These are phyloP conservation scores for Tortrix viridana DNA, from an alignment of 2,888 invertebrate genomes.

Conservation along the genomic window DNA sequence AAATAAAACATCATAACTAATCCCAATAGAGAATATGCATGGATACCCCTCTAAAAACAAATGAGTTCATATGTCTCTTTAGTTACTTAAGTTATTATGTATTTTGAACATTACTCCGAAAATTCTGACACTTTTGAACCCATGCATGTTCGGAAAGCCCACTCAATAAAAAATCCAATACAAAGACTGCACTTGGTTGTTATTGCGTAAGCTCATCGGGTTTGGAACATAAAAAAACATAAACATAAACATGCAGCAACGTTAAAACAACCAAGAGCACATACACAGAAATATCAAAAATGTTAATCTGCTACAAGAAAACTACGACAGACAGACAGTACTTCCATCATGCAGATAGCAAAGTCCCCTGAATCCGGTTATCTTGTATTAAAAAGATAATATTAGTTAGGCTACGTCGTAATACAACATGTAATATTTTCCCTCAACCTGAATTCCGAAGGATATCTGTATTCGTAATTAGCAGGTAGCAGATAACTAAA, in stretches of 20 bases:
- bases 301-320: slow-evolving; percentile 12
- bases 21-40: too few relatives aligned
- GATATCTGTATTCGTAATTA: neutral
- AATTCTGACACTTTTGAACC: neutral
- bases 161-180: neutral
- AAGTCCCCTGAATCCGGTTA: too few relatives aligned
- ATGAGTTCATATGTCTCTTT: too few relatives aligned
- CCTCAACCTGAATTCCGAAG: too few relatives aligned
- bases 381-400: neutral
- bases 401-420: neutral
- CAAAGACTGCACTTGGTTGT: neutral
- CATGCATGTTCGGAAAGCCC: neutral
- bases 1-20: too few relatives aligned
- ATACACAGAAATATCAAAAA: slow-evolving; percentile 12
- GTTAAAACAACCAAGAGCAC: slow-evolving; percentile 14
- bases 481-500: slow-evolving; percentile 20
- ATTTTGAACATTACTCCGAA: too few relatives aligned
- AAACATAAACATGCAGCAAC: slow-evolving; percentile 15
- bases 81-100: too few relatives aligned
- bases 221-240: neutral
- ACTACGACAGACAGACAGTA: slow-evolving; percentile 1
- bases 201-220: neutral
- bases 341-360: slow-evolving; percentile 6
- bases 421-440: too few relatives aligned
- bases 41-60: too few relatives aligned